Base-by-base conservation (phyloP, 2,113 vertebrate species). In the Albula goreensis region DNA sequence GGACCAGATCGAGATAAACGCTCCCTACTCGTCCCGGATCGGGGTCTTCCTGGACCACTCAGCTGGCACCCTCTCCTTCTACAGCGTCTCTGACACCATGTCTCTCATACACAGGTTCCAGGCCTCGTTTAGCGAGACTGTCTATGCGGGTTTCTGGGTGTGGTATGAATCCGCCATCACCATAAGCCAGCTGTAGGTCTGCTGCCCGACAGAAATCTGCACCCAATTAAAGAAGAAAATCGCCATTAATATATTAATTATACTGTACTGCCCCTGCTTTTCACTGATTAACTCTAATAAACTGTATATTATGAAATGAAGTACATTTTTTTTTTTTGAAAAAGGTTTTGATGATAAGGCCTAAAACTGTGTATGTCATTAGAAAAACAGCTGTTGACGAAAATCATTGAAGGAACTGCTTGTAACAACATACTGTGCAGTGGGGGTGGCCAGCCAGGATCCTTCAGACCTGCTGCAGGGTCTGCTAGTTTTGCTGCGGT, bases 121-220 rank as follows among this genome's bases (percentile, higher is more conserved):
- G 78, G 93, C 92, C 84, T 92, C 94, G 48, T 97, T 97, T 80
- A 91, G 82, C 2, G 96, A 98, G 88, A 87, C 93, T 0, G 92
- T 97, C 25, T 96, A 96, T 83, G 91, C 94, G 0, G 94, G 95
- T 17, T 97, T 98, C 89, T 97, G 97, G 96, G 95, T 98, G 83
- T 97, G 96, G 95, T 95, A 96, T 22, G 95, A 95, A 87, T 96
- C 95, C 2, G 94, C 94, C 53, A 49, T 96, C 78, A 93, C 89
- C 66, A 85, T 96, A 83, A 82, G 90, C 78, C 94, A 95, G 87
- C 87, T 92, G 87, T 92, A 89, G 85, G 70, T 80, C 4, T 22
- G 11, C 19, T 50, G 48, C 4, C 10, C 19, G 1, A 48, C 48
- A 7, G 15, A 10, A 8, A 2, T 17, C 2, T 49, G 2, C 25